These are phyloP conservation scores for Helicoverpa armigera DNA, from an alignment of 1,140 invertebrate genomes.

Conservation along the genomic window DNA sequence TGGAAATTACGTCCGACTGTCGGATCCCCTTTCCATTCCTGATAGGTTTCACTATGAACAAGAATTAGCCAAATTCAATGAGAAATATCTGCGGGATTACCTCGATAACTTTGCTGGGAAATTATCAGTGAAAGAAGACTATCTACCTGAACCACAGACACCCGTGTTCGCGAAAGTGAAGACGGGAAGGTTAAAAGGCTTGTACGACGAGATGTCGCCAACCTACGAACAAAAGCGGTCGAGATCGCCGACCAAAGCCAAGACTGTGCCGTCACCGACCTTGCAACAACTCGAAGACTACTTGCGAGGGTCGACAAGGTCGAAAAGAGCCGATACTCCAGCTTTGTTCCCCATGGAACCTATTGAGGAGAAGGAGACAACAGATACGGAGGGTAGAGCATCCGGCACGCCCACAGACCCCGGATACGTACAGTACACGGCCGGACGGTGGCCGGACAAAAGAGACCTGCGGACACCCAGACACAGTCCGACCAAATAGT, in stretches of 20 bases:
- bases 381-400: constrained; percentile 73
- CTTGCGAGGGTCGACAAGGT: constrained; percentile 71
- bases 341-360: constrained; percentile 85
- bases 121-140: constrained; percentile 77
- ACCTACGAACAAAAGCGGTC: constrained; percentile 71
- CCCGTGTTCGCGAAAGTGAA: constrained; percentile 84
- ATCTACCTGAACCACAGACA: constrained; percentile 82
- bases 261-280: constrained; percentile 76
- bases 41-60: constrained; percentile 79
- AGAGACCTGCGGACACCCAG: constrained; percentile 87
- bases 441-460: constrained; percentile 88
- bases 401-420: constrained; percentile 89
- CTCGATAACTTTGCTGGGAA: constrained; percentile 69
- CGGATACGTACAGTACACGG: constrained; percentile 90
- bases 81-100: constrained; percentile 79
- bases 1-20: constrained; percentile 77
- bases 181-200: constrained; percentile 68
- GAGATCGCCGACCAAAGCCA: constrained; percentile 74
- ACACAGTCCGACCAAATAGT: constrained; percentile 87
- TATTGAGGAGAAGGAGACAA: constrained; percentile 78
- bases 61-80: constrained; percentile 81
- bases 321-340: constrained; percentile 74
- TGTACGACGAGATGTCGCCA: constrained; percentile 77
- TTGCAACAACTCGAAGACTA: constrained; percentile 84
- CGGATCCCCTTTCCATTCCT: constrained; percentile 72